Percentiles rank a stretch among this genome's conserved stretches.
These are phyloP conservation scores for Metaphire vulgaris DNA, from an alignment of 1,140 invertebrate species.

Conservation along the genomic window DNA sequence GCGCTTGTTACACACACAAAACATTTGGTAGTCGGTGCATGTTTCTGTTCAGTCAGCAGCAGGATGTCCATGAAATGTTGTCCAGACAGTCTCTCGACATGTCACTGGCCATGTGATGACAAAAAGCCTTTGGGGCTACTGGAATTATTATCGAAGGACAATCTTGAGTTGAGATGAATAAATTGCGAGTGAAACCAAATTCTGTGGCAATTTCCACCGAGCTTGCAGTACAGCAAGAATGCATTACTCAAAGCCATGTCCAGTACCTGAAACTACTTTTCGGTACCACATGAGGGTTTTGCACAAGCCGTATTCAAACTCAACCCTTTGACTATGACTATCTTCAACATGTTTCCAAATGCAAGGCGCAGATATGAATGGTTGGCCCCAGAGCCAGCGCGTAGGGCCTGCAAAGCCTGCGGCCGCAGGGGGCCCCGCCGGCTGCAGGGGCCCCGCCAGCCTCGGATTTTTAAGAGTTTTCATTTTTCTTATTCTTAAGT, in stretches of 20 bases:
- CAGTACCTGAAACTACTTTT: neutral
- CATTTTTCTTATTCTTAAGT: no score
- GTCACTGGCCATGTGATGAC: neutral
- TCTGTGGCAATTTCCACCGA: neutral
- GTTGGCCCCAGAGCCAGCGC: no score
- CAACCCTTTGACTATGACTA: neutral
- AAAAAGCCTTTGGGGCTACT: neutral
- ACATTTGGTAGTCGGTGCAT: neutral
- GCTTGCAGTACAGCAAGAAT: neutral
- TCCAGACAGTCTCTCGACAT: neutral
- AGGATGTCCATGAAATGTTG: neutral
- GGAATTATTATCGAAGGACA: neutral
- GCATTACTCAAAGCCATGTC: neutral
- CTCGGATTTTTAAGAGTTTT: no score
- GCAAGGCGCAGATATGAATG: neutral
- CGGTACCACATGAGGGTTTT: neutral
- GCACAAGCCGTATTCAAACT: neutral
- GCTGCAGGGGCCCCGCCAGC: no score
- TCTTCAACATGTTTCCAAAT: neutral
- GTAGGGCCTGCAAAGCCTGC: no score
- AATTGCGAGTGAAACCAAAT: neutral
- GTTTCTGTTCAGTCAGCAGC: neutral
- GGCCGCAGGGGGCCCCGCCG: no score
- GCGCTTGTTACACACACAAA: neutral
- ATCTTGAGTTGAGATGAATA: neutral